Conservation (phyloP, 1,140 invertebrate genomes). For the Neotoxoptera formosana region DNA sequence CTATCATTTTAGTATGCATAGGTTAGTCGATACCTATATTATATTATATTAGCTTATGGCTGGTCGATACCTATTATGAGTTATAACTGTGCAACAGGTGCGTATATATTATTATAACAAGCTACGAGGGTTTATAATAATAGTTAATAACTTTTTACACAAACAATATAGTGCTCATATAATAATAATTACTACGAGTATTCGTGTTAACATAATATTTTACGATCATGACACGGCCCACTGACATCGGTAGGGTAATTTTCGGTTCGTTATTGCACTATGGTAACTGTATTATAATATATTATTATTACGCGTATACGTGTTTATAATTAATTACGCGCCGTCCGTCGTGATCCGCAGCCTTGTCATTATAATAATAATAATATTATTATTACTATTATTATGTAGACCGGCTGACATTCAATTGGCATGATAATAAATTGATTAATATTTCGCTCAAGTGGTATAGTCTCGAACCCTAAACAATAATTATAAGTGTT, state of each 20-base stretch:
- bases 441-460: neutral
- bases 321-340: neutral
- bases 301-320: neutral
- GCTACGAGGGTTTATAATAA: neutral
- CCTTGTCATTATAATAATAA: neutral
- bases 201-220: conserved; percentile 8
- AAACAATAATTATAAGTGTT: conserved; percentile 5
- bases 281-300: neutral
- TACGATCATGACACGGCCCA: neutral
- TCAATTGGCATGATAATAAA: neutral
- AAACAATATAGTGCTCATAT: neutral
- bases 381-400: no score
- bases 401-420: neutral
- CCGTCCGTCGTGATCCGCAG: neutral
- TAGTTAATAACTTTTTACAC: neutral
- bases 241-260: neutral
- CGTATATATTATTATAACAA: neutral
- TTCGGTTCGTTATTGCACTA: neutral
- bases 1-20: no score
- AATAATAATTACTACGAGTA: neutral
- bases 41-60: neutral
- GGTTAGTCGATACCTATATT: neutral
- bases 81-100: neutral
- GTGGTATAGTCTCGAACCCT: neutral
- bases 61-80: neutral